phyloP scores from a whole-genome alignment of 2,113 vertebrate species.

The Myiagra hebetior region DNA sequence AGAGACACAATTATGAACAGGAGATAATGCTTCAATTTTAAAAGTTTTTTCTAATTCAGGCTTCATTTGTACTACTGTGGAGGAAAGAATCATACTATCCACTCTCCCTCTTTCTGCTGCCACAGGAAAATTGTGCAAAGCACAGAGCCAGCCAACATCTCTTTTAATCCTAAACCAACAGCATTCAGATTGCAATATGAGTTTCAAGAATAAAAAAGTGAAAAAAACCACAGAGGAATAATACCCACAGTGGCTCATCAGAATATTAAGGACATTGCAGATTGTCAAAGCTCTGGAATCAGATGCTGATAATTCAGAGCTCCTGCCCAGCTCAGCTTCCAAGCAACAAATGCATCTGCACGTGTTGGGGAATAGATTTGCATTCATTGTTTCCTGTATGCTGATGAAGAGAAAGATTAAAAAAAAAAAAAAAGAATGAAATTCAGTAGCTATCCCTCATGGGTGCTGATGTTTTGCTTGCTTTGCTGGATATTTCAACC shows the following conservation, averaged over 20 bases:
- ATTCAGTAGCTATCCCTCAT: not conserved
- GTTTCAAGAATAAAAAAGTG: not conserved
- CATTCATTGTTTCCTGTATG: not conserved
- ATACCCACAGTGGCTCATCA: not conserved
- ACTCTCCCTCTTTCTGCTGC: not conserved
- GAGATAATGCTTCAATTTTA: not conserved
- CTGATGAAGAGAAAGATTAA: not conserved
- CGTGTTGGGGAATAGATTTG: not conserved
- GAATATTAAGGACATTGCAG: slow-evolving; percentile 34
- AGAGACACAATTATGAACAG: not conserved
- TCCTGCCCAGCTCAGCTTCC: slow-evolving; percentile 8
- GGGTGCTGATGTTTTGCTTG: not conserved
- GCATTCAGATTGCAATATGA: not conserved
- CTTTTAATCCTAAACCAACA: slow-evolving; percentile 1
- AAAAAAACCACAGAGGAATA: not conserved
- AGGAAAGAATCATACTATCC: not conserved
- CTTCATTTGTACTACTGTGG: not conserved
- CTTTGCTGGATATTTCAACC: not conserved
- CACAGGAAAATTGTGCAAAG: slow-evolving; percentile 1
- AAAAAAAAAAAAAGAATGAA: not conserved
- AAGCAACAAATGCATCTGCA: not conserved
- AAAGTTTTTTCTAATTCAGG: not conserved
- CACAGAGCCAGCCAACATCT: not conserved
- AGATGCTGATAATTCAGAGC: not conserved
- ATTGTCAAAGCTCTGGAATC: slow-evolving; percentile 22